These are phyloP conservation scores for Danaus plexippus DNA, from an alignment of 1,140 invertebrate genomes.

Conservation along the genomic window DNA sequence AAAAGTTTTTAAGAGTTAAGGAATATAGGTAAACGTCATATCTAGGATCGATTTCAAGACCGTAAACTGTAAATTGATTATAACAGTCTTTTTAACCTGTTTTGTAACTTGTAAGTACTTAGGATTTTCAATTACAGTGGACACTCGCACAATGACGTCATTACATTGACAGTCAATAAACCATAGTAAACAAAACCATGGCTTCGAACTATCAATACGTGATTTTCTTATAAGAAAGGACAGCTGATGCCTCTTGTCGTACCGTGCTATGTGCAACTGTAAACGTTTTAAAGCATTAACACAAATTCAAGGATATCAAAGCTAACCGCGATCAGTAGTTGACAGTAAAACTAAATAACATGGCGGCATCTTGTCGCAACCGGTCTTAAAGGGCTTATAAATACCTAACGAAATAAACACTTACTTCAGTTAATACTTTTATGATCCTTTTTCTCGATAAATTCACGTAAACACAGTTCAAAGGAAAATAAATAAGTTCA, in stretches of 20 bases:
- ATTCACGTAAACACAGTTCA: conserved; percentile 40
- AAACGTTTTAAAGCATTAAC: conserved; percentile 32
- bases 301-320: conserved; percentile 37
- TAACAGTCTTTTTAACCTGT: conserved; percentile 6
- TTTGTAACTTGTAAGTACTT: conserved; percentile 1
- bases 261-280: conserved; percentile 8
- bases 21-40: too few species aligned
- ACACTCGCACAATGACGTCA: conserved; percentile 43
- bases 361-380: conserved; percentile 67
- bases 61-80: neutral
- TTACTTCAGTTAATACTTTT: conserved; percentile 28
- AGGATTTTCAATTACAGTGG: conserved; percentile 11
- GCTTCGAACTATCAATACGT: conserved; percentile 7
- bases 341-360: conserved; percentile 70
- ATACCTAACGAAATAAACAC: conserved; percentile 36
- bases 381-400: conserved; percentile 50
- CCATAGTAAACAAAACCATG: conserved; percentile 61
- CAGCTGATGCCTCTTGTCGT: too few species aligned
- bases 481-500: conserved; percentile 53
- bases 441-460: conserved; percentile 21
- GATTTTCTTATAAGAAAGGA: too few species aligned
- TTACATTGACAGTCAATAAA: conserved; percentile 67
- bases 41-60: neutral
- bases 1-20: too few species aligned
- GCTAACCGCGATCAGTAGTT: conserved; percentile 53